Conservation (phyloP, 2,113 vertebrate genomes). For the Pithys albifrons region DNA sequence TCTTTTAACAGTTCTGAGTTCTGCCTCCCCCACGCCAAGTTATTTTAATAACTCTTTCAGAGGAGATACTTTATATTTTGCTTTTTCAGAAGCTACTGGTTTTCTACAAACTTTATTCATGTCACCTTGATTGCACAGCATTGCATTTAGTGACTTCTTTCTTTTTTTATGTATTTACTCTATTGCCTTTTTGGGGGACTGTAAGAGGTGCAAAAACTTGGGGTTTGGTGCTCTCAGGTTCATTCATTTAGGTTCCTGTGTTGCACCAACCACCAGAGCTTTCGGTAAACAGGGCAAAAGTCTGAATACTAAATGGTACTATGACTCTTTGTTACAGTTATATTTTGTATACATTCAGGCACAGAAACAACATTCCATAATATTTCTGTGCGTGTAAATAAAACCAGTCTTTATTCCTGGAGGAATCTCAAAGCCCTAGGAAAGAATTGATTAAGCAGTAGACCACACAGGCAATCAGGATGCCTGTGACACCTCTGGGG, state of each 20-base stretch:
- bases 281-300: not conserved
- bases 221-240: not conserved
- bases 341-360: not conserved
- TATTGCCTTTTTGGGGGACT: not conserved
- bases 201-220: not conserved
- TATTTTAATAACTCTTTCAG: slow-evolving; percentile 60
- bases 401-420: not conserved
- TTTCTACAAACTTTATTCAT: slow-evolving; percentile 20
- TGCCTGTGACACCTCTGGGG: not conserved
- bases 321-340: not conserved
- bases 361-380: not conserved
- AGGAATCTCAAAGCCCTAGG: not conserved
- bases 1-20: slow-evolving; percentile 64
- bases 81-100: slow-evolving; percentile 40
- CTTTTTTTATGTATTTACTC: not conserved
- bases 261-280: not conserved
- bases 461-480: not conserved
- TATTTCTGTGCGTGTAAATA: not conserved
- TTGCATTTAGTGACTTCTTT: not conserved
- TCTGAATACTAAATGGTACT: not conserved
- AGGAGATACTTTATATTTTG: slow-evolving; percentile 18
- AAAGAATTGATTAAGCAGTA: not conserved
- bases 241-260: not conserved
- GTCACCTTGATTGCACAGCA: not conserved
- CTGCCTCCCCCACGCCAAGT: not conserved